Evolutionary conservation across 2,113 vertebrate genomes (phyloP), one percentile per base, ranked within the genome.

Genomic region (Gymnarchus niloticus): DNA sequence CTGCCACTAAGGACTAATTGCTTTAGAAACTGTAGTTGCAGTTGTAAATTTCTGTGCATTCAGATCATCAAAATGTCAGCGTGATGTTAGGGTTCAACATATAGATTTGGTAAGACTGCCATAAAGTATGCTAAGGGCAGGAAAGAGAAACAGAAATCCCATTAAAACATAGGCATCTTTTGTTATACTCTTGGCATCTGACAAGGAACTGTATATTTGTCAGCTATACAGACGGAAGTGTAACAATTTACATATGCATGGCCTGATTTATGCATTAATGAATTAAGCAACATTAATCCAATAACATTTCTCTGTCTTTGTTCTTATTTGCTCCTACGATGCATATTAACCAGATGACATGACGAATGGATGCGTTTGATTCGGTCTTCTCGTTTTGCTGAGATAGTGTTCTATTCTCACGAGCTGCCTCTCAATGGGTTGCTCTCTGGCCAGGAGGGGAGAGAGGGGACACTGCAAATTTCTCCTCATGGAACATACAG

Each of bases 11-110:
- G 91, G 90, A 92, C 89, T 81, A 90, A 91, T 91, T 92, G 90
- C 88, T 88, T 89, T 86, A 89, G 76, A 83, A 89, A 85, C 77
- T 85, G 85, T n/a, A 23, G 80, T 88, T 85, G 91, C 91, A 90
- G 88, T 90, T 91, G 90, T 87, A 91, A 88, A 91, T 92, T 92
- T 91, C 88, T 88, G 84, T 84, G 90, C 81, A 87, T 91, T 89
- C 88, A 86, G 88, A 86, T 93, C 92, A 93, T 94, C 93, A 94
- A 93, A 93, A 77, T 91, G 90, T 93, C 91, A 90, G 89, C 88
- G 86, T 89, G 88, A 91, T 92, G 91, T 92, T 91, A 89, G 86
- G 88, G 91, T 90, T 91, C 87, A 87, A 88, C 90, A 89, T 90
- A 86, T 91, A 87, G 87, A 85, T 88, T 92, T 92, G 89, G 76